These are phyloP conservation scores for Papilio demoleus DNA, from an alignment of 2,888 invertebrate species.

Conservation along the genomic window DNA sequence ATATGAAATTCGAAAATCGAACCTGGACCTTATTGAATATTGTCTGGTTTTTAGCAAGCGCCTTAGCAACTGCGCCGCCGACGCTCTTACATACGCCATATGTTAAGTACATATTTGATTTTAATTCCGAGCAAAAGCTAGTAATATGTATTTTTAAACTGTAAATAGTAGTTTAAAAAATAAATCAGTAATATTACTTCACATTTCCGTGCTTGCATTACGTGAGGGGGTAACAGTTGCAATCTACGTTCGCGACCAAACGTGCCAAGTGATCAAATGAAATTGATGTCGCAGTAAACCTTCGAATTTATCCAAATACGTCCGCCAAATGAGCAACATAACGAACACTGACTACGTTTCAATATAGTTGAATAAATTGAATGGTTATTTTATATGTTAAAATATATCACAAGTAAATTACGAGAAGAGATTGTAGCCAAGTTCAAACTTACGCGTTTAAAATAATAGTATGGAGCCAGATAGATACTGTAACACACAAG, in stretches of 20 bases:
- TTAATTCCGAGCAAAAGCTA: too few relatives aligned
- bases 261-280: constrained; percentile 32
- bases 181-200: constrained; percentile 4
- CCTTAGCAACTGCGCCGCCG: too few relatives aligned
- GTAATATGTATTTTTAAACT: background rate
- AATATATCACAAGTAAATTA: background rate
- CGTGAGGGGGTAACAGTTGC: constrained; percentile 19
- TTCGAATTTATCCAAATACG: constrained; percentile 28
- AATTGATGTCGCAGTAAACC: constrained; percentile 25
- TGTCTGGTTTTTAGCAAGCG: too few relatives aligned
- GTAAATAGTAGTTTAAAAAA: background rate
- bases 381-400: background rate
- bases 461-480: too few relatives aligned
- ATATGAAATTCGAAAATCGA: too few relatives aligned
- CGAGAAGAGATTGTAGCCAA: background rate
- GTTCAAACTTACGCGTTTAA: too few relatives aligned
- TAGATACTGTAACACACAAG: too few relatives aligned
- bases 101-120: too few relatives aligned
- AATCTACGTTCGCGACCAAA: constrained; percentile 19
- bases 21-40: too few relatives aligned
- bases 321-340: constrained; percentile 29
- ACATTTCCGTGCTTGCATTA: background rate
- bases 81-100: too few relatives aligned
- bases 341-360: constrained; percentile 19
- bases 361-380: constrained; percentile 16